Evolutionary conservation across 1,140 invertebrate genomes (phyloP).

Genomic region (Drosophila ficusphila): DNA sequence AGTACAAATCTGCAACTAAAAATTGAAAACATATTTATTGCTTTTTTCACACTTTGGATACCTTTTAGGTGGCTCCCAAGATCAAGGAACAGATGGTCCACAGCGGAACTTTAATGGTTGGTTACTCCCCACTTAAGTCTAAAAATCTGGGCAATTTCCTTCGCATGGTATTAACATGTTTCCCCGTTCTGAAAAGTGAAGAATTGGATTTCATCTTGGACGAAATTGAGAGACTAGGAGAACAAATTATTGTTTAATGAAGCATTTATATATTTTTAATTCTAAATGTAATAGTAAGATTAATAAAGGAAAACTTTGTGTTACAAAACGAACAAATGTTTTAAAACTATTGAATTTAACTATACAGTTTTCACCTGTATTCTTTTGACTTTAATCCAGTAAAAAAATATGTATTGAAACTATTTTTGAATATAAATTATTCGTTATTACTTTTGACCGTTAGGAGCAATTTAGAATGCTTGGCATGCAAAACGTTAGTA

Average conservation of each 20-base stretch:
- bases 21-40: neutral
- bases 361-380: too few species aligned
- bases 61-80: constrained; percentile 90
- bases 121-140: constrained; percentile 91
- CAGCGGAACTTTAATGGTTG: constrained; percentile 92
- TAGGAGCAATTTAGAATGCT: neutral
- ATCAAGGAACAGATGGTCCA: constrained; percentile 93
- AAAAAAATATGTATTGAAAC: too few species aligned
- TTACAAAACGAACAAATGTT: too few species aligned
- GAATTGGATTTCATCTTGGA: constrained; percentile 74
- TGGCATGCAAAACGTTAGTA: neutral
- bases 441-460: neutral
- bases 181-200: constrained; percentile 85
- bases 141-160: constrained; percentile 92
- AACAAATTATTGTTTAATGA: constrained; percentile 31
- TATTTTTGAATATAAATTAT: too few species aligned
- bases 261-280: too few species aligned
- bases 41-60: neutral
- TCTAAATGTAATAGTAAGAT: neutral
- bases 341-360: too few species aligned
- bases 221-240: constrained; percentile 76
- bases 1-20: neutral
- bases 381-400: too few species aligned
- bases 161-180: constrained; percentile 93
- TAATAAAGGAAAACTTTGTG: neutral